Conservation (phyloP, 30 jellyfish, hydroid and myxozoan genomes). For the Hydractinia echinata region DNA sequence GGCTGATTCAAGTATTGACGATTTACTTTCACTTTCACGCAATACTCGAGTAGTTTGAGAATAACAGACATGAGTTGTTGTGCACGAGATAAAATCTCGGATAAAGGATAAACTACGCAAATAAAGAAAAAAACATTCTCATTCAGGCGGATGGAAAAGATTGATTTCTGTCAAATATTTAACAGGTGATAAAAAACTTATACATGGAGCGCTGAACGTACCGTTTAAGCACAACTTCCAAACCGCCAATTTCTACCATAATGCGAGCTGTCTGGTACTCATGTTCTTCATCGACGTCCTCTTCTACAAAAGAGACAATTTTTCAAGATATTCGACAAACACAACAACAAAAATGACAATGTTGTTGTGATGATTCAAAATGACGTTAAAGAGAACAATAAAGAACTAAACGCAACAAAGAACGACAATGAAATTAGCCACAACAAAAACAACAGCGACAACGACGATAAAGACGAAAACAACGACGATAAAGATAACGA, state of each 20-base stretch:
- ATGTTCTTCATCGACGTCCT: conserved; percentile 82
- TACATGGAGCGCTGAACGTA: not conserved
- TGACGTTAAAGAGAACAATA: no score
- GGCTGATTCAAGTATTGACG: conserved; percentile 78
- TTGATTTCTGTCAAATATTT: no score
- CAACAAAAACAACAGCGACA: no score
- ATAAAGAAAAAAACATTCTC: not conserved
- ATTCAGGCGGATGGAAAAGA: not conserved
- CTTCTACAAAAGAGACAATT: conserved; percentile 26
- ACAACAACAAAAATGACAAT: not conserved
- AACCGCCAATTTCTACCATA: conserved; percentile 65
- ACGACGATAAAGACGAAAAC: no score
- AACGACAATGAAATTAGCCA: no score
- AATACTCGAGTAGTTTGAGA: conserved; percentile 76
- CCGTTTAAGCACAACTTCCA: conserved; percentile 71
- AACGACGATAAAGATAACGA: no score
- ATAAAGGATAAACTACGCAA: conserved; percentile 56
- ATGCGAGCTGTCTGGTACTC: conserved; percentile 75
- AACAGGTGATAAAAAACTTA: no score
- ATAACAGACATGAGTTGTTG: conserved; percentile 66
- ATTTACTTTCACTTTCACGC: conserved; percentile 90
- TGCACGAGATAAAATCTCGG: conserved; percentile 80
- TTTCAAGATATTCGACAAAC: not conserved
- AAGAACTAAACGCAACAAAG: no score
- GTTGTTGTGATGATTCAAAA: no score